Conservation (phyloP, 37 sponge, comb jelly and placozoan genomes). For the Beroe forskalii region DNA sequence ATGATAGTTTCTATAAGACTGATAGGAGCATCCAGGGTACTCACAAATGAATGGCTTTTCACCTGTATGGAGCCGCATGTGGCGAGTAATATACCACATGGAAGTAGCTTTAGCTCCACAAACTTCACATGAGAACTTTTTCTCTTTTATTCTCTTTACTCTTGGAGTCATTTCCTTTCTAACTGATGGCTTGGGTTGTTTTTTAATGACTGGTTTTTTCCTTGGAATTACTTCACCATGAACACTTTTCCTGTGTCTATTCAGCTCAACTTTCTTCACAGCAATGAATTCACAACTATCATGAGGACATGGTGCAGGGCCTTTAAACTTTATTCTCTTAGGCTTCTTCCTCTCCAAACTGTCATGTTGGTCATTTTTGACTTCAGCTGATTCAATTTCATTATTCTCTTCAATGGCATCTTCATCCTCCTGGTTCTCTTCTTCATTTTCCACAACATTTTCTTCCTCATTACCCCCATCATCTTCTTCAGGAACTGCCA, state of each 20-base stretch:
- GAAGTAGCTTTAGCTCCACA: slow-evolving; percentile 21
- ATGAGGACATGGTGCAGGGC: background rate
- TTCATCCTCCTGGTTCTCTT: background rate
- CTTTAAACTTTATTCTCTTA: background rate
- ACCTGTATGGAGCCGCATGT: slow-evolving; percentile 38
- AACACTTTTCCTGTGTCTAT: background rate
- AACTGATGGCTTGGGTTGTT: background rate
- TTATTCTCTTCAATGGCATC: background rate
- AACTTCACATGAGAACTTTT: slow-evolving; percentile 29
- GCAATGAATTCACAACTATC: background rate
- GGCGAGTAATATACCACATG: slow-evolving; percentile 13
- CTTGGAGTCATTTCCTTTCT: background rate
- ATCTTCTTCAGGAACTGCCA: background rate
- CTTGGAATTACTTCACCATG: slow-evolving; percentile 15
- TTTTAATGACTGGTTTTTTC: background rate
- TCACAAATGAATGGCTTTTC: slow-evolving; percentile 59
- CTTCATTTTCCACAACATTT: background rate
- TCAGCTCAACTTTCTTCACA: background rate
- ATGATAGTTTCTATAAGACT: background rate
- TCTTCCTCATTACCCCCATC: background rate
- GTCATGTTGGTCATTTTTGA: background rate
- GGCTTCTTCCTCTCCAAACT: background rate
- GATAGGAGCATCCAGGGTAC: background rate
- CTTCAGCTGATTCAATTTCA: no score
- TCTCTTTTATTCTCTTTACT: slow-evolving; percentile 27